Base-by-base conservation (phyloP, 2,113 vertebrate species). In the Seriola aureovittata region DNA sequence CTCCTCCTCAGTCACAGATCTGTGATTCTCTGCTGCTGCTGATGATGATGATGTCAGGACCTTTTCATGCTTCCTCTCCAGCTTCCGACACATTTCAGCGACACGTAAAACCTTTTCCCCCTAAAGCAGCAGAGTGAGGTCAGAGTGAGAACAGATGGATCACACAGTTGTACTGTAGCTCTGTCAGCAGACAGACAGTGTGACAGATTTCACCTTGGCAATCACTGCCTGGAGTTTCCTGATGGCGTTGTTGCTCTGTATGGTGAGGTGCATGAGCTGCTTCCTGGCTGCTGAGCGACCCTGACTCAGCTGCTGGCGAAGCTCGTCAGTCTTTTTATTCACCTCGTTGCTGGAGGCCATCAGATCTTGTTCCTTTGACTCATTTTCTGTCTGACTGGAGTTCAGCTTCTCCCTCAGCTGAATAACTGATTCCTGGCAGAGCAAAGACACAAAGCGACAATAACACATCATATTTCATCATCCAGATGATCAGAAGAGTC, bases 51-150 rank as follows among this genome's bases (percentile, higher is more conserved):
- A 42, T 10, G 40, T 42, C 40, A 32, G 1, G 34, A 64, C 3
- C 0, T 34, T 4, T 38, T 11, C 2, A 12, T 48, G 42, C 7
- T 76, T 1, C 10, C 8, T 5, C 71, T 90, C 76, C 40, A 75
- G 64, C 36, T 72, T 77, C 1, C 3, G 13, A 19, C 82, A 88
- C 50, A 85, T 32, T 0, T 81, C 54, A 0, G 11, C 50, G 0
- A 58, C 54, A 0, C 69, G 60, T 7, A 89, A 4, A 44, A 87
- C n/a, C 13, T 7, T 81, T 19, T 87, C 70, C 0, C 85, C 91
- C 91, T 92, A 85, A 11, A 46, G 4, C 16, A 36, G 2, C 4
- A 16, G 63, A 36, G 10, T 29, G 38, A 38, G 38, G 1, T 17
- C 36, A 17, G 36, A 5, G 32, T n/a, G 7, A 4, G 9, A 13